Evolutionary conservation across 2,888 invertebrate genomes (phyloP), one percentile per base, ranked within the genome.

Genomic region (Leucania comma): DNA sequence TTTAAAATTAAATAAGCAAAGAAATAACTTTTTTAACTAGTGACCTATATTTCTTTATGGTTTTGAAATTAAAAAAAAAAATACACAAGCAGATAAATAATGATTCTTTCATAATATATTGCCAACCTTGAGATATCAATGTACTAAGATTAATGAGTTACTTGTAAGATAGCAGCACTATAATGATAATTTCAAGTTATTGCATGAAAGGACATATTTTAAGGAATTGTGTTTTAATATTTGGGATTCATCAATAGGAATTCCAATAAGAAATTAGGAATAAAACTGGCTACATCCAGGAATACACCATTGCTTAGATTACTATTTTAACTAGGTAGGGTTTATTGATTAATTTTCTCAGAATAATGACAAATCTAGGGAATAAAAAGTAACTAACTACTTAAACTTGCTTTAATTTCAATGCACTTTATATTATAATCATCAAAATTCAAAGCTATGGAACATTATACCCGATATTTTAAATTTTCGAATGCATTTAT

Each of bases 111-210:
- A 12, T 38, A n/a, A 24, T 54, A 38, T 5, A 17, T 20, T 46
- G 26, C 4, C 10, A 73, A 35, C 42, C 42, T 75, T 56, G 26
- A 74, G 32, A n/a, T 73, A 60, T 35, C 29, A 50, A 48, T 59
- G 5, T 56, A 17, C 24, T n/a, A 24, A 22, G 6, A 56, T 26
- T 42, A 38, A 59, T 56, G 12, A 58, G 24, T 53, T 53, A 32
- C 32, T 8, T 32, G 0, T 48, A 48, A 29, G 8, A 38, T 73
- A 26, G 35, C 42, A 20, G 14, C n/a, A 17, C 20, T 20, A 12
- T 29, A 29, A 8, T 61, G 12, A 48, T 38, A n/a, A 32, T 56
- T 29, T 42, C 20, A 38, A 50, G 20, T n/a, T 12, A 46, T 8
- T 9, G 12, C 1, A 14, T 24, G 6, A 4, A 17, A n/a, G 10